Conservation (phyloP, 2,888 invertebrate genomes). For the Folsomia candida region DNA sequence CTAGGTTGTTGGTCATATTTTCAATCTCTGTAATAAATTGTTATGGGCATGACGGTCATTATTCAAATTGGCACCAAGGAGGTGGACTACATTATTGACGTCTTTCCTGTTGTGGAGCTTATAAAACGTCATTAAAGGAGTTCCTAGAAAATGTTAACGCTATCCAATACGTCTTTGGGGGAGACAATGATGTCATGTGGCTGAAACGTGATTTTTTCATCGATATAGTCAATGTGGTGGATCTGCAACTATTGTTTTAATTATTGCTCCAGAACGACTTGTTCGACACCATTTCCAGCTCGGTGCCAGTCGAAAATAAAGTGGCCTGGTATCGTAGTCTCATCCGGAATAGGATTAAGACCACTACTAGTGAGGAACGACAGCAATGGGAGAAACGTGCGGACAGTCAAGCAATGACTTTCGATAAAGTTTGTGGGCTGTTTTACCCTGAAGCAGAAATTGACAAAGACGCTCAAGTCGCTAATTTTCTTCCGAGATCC, state of each 20-base stretch:
- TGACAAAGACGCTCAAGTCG: slow-evolving; percentile 14
- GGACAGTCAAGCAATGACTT: not conserved
- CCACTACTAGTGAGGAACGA: not conserved
- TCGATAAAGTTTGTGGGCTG: not conserved
- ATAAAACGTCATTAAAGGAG: not conserved
- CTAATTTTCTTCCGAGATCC: slow-evolving; percentile 9
- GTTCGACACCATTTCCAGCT: not conserved
- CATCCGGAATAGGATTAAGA: not conserved
- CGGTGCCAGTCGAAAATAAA: not conserved
- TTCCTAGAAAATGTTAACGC: not conserved
- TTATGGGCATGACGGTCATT: slow-evolving; percentile 15
- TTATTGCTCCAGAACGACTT: not conserved
- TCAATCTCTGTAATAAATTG: slow-evolving; percentile 16
- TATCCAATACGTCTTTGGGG: slow-evolving; percentile 11
- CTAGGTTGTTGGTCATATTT: no score
- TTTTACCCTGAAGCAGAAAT: slow-evolving; percentile 12
- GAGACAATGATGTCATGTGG: slow-evolving; percentile 17
- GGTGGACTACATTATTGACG: slow-evolving; percentile 13
- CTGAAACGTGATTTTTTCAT: slow-evolving; percentile 12
- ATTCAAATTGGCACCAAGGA: slow-evolving; percentile 16
- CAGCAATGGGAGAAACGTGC: not conserved
- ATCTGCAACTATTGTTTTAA: slow-evolving; percentile 9
- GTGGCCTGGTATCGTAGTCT: slow-evolving; percentile 9
- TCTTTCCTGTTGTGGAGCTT: not conserved
- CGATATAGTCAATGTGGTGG: not conserved